Evolutionary conservation across 2,797 vertebrate genomes (phyloP).

Genomic region (Falco concolor): DNA sequence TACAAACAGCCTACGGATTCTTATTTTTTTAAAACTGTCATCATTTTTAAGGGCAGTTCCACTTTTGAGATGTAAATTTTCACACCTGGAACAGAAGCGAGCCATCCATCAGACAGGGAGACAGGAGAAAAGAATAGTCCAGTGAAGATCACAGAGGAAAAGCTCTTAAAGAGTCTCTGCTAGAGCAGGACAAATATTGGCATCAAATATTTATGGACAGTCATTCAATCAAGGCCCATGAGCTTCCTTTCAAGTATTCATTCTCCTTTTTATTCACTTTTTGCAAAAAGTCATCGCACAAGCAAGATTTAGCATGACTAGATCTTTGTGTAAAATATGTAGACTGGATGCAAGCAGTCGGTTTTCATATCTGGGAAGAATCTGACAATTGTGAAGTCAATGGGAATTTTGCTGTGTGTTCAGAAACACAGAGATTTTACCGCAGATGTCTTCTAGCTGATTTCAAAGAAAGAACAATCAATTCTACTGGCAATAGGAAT

Average conservation of each 20-base stretch:
- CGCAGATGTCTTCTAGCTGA: not conserved
- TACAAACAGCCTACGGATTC: not conserved
- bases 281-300: not conserved
- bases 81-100: not conserved
- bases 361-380: not conserved
- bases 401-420: not conserved
- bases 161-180: not conserved
- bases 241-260: conserved; percentile 12
- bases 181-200: conserved; percentile 44
- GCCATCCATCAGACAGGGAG: not conserved
- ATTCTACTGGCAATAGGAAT: not conserved
- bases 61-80: not conserved
- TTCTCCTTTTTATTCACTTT: conserved; percentile 8
- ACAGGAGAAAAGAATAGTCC: not conserved
- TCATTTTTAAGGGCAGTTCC: not conserved
- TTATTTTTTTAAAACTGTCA: not conserved
- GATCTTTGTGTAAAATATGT: not conserved
- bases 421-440: not conserved
- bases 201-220: conserved; percentile 56
- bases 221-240: conserved; percentile 29
- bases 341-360: not conserved
- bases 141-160: not conserved
- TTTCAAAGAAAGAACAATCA: conserved; percentile 7
- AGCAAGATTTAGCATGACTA: not conserved
- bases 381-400: not conserved